phyloP scores from a whole-genome alignment of 1,140 invertebrate genomes.

The Dermatophagoides farinae region DNA sequence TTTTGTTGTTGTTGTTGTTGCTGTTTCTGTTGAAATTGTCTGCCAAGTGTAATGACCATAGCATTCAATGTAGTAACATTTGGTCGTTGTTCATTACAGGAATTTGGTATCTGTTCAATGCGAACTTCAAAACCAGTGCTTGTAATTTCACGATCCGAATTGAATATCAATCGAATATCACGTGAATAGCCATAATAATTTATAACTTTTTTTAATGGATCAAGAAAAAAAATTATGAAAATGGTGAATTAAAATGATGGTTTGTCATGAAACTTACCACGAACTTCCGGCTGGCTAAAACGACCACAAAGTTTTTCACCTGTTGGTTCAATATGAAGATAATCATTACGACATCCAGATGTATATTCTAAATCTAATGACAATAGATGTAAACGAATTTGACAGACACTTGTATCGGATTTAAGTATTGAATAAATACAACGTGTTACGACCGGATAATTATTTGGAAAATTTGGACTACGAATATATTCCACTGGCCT shows the following conservation, averaged over 20 bases:
- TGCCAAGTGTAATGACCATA: no score
- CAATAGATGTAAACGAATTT: constrained; percentile 16
- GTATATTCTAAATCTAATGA: constrained; percentile 18
- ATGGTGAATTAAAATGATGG: neutral
- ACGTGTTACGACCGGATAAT: constrained; percentile 16
- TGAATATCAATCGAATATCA: constrained; percentile 17
- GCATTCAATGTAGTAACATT: no score
- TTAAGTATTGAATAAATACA: constrained; percentile 15
- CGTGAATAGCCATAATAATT: constrained; percentile 10
- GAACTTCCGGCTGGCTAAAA: neutral
- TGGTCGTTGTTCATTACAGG: constrained; percentile 14
- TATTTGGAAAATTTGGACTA: constrained; percentile 15
- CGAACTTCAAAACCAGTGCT: constrained; percentile 19
- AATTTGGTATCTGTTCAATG: constrained; percentile 18
- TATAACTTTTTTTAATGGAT: neutral
- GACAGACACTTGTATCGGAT: constrained; percentile 13
- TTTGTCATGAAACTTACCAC: neutral
- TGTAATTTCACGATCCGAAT: constrained; percentile 17
- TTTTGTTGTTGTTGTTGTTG: no score
- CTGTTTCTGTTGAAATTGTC: neutral
- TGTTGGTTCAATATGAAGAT: constrained; percentile 16
- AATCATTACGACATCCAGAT: constrained; percentile 15
- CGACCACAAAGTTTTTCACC: constrained; percentile 17
- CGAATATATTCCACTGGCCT: constrained; percentile 12
- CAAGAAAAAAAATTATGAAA: neutral